These are phyloP conservation scores for Urosaurus nigricauda DNA, from an alignment of 2,797 vertebrate species.

Conservation along the genomic window DNA sequence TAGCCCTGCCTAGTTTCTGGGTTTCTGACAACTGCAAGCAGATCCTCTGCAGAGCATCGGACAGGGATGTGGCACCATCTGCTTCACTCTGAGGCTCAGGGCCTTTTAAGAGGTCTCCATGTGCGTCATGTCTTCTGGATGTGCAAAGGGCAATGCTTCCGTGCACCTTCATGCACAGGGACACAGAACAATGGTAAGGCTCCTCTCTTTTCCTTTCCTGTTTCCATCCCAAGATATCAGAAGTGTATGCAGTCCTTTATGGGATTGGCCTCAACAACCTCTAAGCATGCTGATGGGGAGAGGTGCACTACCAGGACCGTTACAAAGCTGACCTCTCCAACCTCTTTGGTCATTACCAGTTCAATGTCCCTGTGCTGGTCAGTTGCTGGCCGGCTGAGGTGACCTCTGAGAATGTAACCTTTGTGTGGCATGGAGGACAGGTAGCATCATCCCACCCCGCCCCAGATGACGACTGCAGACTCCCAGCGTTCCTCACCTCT, in stretches of 20 bases:
- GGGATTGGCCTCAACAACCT: slow-evolving; percentile 64
- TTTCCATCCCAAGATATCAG: slow-evolving; percentile 2
- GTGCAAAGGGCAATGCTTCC: no score
- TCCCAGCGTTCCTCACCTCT: no score
- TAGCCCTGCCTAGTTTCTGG: not conserved
- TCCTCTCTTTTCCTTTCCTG: not conserved
- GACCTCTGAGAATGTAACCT: no score
- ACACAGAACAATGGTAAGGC: not conserved
- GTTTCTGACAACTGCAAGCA: no score
- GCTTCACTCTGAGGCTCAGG: not conserved
- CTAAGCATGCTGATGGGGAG: slow-evolving; percentile 48
- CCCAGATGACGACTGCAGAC: no score
- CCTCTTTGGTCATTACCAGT: slow-evolving; percentile 54
- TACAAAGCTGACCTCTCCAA: slow-evolving; percentile 51
- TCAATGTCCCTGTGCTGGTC: slow-evolving; percentile 44
- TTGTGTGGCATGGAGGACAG: no score
- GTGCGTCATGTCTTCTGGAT: no score
- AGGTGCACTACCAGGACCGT: not conserved
- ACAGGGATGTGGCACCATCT: not conserved
- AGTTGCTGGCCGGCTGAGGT: not conserved
- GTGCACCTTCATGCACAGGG: not conserved
- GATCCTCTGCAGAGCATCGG: no score
- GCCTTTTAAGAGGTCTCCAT: not conserved
- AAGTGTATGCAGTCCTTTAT: slow-evolving; percentile 39
- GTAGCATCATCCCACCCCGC: no score